Evolutionary conservation across 2,113 vertebrate genomes (phyloP).

Genomic region (Bubo scandiacus): DNA sequence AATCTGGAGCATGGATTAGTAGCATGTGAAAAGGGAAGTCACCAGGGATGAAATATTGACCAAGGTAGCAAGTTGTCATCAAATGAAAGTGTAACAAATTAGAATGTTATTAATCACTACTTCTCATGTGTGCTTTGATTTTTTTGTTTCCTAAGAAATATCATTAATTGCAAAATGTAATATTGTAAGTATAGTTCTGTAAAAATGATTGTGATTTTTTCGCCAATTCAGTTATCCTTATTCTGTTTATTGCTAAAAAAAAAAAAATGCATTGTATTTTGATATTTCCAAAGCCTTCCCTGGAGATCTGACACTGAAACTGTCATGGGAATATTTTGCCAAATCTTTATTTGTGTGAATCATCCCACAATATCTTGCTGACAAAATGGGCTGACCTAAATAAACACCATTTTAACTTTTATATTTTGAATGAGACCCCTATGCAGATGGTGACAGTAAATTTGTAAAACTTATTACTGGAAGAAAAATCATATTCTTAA

Average conservation of each 20-base stretch:
- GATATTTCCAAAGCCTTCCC: background rate
- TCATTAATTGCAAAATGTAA: background rate
- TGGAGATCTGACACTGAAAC: slow-evolving; percentile 36
- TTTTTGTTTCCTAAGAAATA: background rate
- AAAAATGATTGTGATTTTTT: background rate
- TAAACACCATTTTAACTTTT: background rate
- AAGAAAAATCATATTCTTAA: background rate
- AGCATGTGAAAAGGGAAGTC: slow-evolving; percentile 17
- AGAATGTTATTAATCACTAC: slow-evolving; percentile 29
- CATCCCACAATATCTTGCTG: background rate
- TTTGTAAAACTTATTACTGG: background rate
- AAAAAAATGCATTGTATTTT: background rate
- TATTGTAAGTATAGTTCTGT: background rate
- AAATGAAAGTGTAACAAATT: slow-evolving; percentile 15
- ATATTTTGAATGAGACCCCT: background rate
- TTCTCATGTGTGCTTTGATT: background rate
- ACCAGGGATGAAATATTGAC: slow-evolving; percentile 36
- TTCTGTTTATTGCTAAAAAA: slow-evolving; percentile 13
- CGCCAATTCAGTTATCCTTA: background rate
- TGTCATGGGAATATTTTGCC: background rate
- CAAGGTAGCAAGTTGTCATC: background rate
- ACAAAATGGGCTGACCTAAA: background rate
- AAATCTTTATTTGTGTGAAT: background rate
- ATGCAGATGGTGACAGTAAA: background rate
- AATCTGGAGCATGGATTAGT: slow-evolving; percentile 9